Percentiles rank a stretch among this genome's conserved stretches.
Conservation (phyloP, 2,888 invertebrate species). For the Agrotis segetum region DNA sequence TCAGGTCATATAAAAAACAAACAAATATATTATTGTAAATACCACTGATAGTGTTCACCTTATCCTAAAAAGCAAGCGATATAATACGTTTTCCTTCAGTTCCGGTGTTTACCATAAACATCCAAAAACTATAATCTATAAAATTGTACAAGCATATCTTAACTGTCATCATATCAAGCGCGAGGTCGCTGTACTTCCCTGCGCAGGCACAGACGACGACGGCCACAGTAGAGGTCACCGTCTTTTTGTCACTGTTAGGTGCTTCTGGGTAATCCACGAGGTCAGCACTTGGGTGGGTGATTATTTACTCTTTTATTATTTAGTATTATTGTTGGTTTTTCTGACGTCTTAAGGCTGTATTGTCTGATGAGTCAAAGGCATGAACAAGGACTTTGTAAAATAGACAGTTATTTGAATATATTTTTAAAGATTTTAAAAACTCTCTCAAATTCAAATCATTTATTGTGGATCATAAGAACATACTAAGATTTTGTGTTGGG, state of each 20-base stretch:
- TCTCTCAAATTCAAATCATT: too few species aligned
- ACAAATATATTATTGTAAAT: too few species aligned
- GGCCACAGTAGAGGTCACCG: conserved; percentile 54
- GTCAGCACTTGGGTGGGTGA: conserved; percentile 39
- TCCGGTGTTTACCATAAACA: not conserved
- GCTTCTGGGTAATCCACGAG: conserved; percentile 63
- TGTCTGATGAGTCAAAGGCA: conserved; percentile 23
- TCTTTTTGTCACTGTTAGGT: conserved; percentile 49
- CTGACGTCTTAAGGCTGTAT: conserved; percentile 21
- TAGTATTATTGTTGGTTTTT: conserved; percentile 20
- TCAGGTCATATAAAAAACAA: too few species aligned
- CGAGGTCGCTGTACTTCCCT: conserved; percentile 54
- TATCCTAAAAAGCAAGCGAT: too few species aligned
- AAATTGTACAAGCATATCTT: conserved; percentile 15
- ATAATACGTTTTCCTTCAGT: not conserved
- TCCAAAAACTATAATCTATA: not conserved
- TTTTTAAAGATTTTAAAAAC: not conserved
- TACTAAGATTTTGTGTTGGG: too few species aligned
- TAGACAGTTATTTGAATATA: not conserved
- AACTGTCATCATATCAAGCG: conserved; percentile 42
- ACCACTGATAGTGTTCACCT: too few species aligned
- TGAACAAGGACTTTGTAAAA: conserved; percentile 1
- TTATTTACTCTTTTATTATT: conserved; percentile 30
- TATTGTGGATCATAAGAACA: too few species aligned
- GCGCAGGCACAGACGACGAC: conserved; percentile 36